Conservation (phyloP, 2,888 invertebrate genomes). For the Saturnia japonica region DNA sequence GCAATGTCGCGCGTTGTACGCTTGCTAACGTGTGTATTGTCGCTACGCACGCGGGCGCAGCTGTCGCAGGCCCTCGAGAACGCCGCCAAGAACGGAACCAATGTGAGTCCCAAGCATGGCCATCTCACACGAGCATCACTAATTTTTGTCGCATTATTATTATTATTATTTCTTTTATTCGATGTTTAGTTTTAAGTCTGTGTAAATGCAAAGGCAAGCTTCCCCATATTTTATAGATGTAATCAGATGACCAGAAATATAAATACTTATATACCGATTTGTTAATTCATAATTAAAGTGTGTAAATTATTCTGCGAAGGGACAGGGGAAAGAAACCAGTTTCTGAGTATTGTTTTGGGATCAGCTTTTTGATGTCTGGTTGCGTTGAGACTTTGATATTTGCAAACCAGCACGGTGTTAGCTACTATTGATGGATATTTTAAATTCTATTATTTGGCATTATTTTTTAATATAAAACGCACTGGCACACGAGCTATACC, state of each 20-base stretch:
- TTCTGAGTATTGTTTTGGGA: no score
- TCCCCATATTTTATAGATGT: not conserved
- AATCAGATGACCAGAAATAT: not conserved
- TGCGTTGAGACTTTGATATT: no score
- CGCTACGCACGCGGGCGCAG: slow-evolving; percentile 70
- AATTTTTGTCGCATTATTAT: slow-evolving; percentile 13
- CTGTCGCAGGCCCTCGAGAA: slow-evolving; percentile 87
- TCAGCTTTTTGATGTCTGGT: no score
- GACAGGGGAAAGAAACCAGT: no score
- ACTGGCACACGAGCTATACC: no score
- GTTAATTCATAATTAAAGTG: no score
- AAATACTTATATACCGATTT: no score
- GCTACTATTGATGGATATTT: no score
- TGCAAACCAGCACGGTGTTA: no score
- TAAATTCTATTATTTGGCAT: no score
- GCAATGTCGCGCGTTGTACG: slow-evolving; percentile 17
- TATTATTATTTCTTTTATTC: not conserved
- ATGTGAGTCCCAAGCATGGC: slow-evolving; percentile 77
- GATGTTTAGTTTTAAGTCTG: not conserved
- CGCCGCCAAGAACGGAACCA: slow-evolving; percentile 85
- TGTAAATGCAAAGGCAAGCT: not conserved
- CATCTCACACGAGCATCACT: slow-evolving; percentile 27
- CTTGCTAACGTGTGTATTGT: slow-evolving; percentile 60
- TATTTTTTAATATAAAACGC: no score
- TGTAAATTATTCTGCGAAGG: not conserved